A percentile compares a stretch with the other conserved stretches of the same genome.
Evolutionary conservation across 2,797 vertebrate genomes (phyloP).

Genomic region (Parambassis ranga): DNA sequence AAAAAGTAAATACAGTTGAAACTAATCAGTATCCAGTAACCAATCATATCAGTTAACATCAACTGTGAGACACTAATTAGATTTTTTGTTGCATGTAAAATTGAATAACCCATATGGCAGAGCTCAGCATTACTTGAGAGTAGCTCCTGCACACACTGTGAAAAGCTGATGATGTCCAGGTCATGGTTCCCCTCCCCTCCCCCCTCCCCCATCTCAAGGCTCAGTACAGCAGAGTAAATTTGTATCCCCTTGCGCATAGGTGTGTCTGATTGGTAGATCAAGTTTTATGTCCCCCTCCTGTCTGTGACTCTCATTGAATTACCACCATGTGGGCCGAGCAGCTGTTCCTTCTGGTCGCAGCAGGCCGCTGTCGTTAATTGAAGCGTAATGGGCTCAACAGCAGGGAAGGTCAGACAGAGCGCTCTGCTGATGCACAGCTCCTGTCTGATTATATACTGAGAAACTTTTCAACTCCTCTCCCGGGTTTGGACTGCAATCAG

Average conservation of each 20-base stretch:
- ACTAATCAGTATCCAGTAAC: no score
- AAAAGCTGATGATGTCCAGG: slow-evolving; percentile 43
- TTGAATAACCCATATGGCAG: slow-evolving; percentile 75
- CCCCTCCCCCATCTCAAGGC: slow-evolving; percentile 49
- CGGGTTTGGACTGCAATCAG: background rate
- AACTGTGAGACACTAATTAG: slow-evolving; percentile 62
- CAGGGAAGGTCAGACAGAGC: slow-evolving; percentile 87
- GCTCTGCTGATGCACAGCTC: slow-evolving; percentile 76
- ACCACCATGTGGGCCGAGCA: slow-evolving; percentile 88
- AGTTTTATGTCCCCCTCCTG: slow-evolving; percentile 81
- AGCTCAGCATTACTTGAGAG: slow-evolving; percentile 65
- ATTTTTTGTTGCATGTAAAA: slow-evolving; percentile 60
- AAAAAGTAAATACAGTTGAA: no score
- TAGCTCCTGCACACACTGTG: slow-evolving; percentile 33
- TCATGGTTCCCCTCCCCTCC: slow-evolving; percentile 38
- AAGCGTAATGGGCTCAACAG: slow-evolving; percentile 90
- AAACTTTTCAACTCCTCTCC: slow-evolving; percentile 28
- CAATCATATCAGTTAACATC: slow-evolving; percentile 41
- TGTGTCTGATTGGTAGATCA: slow-evolving; percentile 80
- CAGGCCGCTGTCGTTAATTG: slow-evolving; percentile 89
- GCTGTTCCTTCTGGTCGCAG: slow-evolving; percentile 89
- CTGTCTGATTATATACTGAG: slow-evolving; percentile 55
- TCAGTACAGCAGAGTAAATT: slow-evolving; percentile 75
- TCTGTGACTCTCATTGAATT: slow-evolving; percentile 86
- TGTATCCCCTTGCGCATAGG: slow-evolving; percentile 75